Conservation (phyloP, 2,797 vertebrate genomes). For the Semotilus atromaculatus region DNA sequence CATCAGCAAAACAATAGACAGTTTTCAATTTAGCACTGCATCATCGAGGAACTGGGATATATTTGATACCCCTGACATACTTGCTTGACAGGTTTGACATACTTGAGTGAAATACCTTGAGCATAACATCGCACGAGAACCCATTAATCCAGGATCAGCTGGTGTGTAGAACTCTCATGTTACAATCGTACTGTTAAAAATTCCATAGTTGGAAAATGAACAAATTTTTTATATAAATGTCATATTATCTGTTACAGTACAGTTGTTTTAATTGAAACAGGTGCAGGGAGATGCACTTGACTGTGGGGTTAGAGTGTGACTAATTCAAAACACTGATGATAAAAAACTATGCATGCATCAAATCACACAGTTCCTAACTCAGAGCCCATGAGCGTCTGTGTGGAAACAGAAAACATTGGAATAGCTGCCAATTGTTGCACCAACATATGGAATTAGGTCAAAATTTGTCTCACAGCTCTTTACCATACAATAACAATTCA, state of each 20-base stretch:
- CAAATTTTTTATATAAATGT: neutral
- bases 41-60: neutral
- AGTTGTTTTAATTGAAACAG: neutral
- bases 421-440: neutral
- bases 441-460: neutral
- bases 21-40: neutral
- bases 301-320: neutral
- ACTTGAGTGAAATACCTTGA: neutral
- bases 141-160: neutral
- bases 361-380: neutral
- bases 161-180: neutral
- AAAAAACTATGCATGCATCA: neutral
- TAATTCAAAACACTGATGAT: neutral
- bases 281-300: neutral
- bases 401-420: neutral
- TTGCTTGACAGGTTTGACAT: constrained; percentile 15
- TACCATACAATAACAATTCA: neutral
- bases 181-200: neutral
- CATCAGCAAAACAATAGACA: neutral
- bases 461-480: neutral
- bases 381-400: neutral
- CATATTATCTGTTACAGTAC: neutral
- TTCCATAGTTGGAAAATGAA: neutral
- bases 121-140: neutral
- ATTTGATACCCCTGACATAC: constrained; percentile 7